Base-by-base conservation (phyloP, 2,888 invertebrate genomes). In the Thalpophila matura region DNA sequence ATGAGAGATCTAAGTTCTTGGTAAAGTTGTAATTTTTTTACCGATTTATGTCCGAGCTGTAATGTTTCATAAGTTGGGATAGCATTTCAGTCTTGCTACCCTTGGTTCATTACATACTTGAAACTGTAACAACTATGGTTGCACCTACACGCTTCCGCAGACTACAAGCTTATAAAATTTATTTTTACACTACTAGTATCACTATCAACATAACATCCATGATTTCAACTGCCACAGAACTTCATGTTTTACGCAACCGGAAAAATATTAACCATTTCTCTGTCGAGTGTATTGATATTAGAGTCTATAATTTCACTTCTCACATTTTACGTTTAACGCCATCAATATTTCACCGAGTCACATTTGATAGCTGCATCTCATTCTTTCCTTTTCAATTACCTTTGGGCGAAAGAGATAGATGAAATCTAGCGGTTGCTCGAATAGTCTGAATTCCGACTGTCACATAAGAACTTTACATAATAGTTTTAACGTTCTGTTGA, bases 401-500 rank as follows among this genome's bases (percentile, higher is more conserved):
- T 40, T 35, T 0, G 31, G n/a, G 22, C 29, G 55, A 79, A 54
- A 45, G 77, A 72, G 76, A 79, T 27, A 24, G 24, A 18, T 20
- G 2, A 43, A 49, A 26, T 51, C 26, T 51, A 40, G 49, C 72
- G 24, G 54, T 70, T 67, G n/a, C 58, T 35, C 24, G 51, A 56
- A 80, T 71, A 67, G 56, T 71, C 64, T 50, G 47, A 67, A 74
- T 82, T 79, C 62, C 69, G 45, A 58, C 47, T 65, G 77, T 79
- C 77, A 65, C 74, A 53, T 66, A 55, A 55, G 61, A 61, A 53
- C 51, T 73, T 79, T 62, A 69, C 64, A 68, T 80, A 81, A 81
- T 79, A 74, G 68, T 66, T 61, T 69, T 68, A 66, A 75, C 59
- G 73, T 80, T 70, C 64, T 63, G 56, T 77, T 47, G 46, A 66